A percentile compares a stretch with the other conserved stretches of the same genome.
phyloP scores from a whole-genome alignment of 1,140 invertebrate species.

The Babylonia areolata region DNA sequence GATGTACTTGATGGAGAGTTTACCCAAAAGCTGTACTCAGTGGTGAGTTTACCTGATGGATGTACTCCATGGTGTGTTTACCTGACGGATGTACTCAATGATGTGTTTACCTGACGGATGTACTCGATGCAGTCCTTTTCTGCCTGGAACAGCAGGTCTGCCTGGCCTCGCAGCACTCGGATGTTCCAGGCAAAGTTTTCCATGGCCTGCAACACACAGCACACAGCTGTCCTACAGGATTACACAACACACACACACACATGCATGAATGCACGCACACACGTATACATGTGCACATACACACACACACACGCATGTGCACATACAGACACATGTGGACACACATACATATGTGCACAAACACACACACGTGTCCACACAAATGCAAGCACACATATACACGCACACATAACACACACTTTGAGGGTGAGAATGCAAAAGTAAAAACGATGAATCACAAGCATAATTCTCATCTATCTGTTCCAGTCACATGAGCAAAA shows the following conservation, averaged over 20 bases:
- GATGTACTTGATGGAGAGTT: too few species aligned
- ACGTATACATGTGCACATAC: too few species aligned
- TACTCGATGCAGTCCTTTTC: conserved; percentile 70
- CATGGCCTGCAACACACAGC: conserved; percentile 59
- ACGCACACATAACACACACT: not conserved
- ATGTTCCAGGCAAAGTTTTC: conserved; percentile 82
- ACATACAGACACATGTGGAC: not conserved
- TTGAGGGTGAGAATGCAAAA: too few species aligned
- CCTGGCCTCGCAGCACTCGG: conserved; percentile 79
- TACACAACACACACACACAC: too few species aligned
- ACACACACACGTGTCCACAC: not conserved
- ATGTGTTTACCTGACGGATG: conserved; percentile 68
- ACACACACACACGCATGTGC: too few species aligned
- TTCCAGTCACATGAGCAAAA: too few species aligned
- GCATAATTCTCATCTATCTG: too few species aligned
- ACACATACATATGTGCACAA: not conserved
- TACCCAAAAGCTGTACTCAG: too few species aligned
- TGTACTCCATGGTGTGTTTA: not conserved
- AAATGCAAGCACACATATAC: not conserved
- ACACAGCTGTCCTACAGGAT: too few species aligned
- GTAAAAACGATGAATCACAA: too few species aligned
- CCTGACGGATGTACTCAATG: not conserved
- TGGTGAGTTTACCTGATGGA: too few species aligned
- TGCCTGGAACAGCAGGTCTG: conserved; percentile 76
- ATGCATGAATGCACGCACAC: too few species aligned